These are phyloP conservation scores for Sinhomidia bicolor DNA, from an alignment of 2,888 invertebrate genomes.

Conservation along the genomic window DNA sequence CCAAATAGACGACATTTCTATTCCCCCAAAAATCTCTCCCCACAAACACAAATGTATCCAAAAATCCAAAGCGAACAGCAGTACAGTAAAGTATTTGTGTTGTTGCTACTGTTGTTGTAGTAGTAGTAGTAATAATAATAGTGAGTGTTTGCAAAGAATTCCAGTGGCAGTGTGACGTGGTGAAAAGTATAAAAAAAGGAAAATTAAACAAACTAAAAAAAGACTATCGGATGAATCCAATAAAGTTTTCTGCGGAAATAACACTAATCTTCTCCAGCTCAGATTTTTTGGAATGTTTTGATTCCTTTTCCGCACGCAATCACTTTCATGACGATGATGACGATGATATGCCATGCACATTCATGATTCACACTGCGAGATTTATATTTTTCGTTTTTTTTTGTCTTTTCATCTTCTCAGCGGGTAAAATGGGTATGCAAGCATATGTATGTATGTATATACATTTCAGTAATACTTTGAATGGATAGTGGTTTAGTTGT, in stretches of 20 bases:
- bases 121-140: too few species aligned
- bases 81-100: background rate
- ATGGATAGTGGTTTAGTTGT: too few species aligned
- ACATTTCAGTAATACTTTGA: too few species aligned
- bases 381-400: too few species aligned
- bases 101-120: background rate
- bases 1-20: constrained; percentile 79
- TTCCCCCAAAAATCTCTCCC: constrained; percentile 71
- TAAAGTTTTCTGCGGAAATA: constrained; percentile 36
- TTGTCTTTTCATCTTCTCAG: background rate
- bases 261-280: constrained; percentile 18
- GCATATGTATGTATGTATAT: too few species aligned
- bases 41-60: constrained; percentile 65
- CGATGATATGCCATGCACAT: background rate
- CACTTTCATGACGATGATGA: too few species aligned
- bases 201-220: constrained; percentile 38
- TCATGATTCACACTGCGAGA: background rate
- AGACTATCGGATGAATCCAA: constrained; percentile 16
- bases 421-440: too few species aligned
- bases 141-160: background rate
- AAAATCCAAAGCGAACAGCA: background rate
- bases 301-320: constrained; percentile 9
- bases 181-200: constrained; percentile 4
- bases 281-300: constrained; percentile 22
- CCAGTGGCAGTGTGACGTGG: background rate